Evolutionary conservation across 1,140 invertebrate species (phyloP).

Genomic region (Centruroides vittatus): DNA sequence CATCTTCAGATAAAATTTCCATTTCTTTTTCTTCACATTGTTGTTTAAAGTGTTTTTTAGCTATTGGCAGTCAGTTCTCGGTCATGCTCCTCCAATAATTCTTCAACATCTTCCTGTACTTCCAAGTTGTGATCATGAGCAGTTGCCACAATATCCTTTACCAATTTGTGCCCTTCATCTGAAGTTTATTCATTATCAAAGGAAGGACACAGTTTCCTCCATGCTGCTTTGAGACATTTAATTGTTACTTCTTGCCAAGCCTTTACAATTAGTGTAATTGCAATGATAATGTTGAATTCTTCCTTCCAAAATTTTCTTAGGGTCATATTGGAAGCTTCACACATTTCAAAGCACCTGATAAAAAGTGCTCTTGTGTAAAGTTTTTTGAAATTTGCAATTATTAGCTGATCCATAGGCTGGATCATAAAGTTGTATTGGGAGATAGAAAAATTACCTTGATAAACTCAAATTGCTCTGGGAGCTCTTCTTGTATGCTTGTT

Average conservation of each 20-base stretch:
- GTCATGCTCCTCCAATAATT: background rate
- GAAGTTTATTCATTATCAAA: background rate
- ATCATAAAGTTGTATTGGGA: background rate
- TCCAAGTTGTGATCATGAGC: background rate
- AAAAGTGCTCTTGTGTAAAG: too few relatives aligned
- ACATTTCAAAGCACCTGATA: background rate
- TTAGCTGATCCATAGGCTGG: background rate
- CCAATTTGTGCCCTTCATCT: too few relatives aligned
- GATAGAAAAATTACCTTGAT: constrained; percentile 1
- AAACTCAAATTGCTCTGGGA: background rate
- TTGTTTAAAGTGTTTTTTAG: background rate
- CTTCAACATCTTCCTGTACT: background rate
- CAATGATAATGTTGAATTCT: background rate
- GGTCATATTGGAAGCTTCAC: background rate
- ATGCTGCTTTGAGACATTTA: background rate
- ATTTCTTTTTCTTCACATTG: background rate
- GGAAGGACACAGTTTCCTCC: background rate
- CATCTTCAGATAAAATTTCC: background rate
- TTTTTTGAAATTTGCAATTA: constrained; percentile 1
- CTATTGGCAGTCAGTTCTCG: background rate
- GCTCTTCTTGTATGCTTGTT: background rate
- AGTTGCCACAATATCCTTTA: too few relatives aligned
- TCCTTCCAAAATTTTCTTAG: background rate
- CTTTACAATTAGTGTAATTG: background rate
- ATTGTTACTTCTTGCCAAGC: background rate